Percentiles rank a stretch among this genome's conserved stretches.
Evolutionary conservation across 2,113 vertebrate species (phyloP).

Genomic region (Chionis minor): DNA sequence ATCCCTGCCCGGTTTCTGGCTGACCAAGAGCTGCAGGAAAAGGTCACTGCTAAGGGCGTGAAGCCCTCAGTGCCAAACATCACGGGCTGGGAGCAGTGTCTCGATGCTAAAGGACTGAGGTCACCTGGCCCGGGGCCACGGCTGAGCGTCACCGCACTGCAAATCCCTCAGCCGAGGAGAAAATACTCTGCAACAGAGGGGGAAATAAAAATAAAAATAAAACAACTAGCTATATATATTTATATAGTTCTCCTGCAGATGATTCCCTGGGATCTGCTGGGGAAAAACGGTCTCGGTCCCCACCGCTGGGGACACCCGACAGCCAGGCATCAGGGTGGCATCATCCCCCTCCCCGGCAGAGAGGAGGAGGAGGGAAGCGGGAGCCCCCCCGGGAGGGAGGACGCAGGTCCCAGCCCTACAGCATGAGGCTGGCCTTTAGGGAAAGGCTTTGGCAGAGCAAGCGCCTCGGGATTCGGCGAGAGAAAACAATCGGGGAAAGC

Average conservation of each 20-base stretch:
- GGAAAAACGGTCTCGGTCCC: not conserved
- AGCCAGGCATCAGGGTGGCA: not conserved
- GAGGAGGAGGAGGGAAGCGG: not conserved
- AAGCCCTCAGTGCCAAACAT: not conserved
- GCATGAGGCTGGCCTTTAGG: not conserved
- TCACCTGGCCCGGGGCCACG: not conserved
- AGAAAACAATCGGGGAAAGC: not conserved
- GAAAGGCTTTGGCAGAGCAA: not conserved
- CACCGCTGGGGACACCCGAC: not conserved
- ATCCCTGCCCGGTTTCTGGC: not conserved
- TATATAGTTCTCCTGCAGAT: not conserved
- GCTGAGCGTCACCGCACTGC: not conserved
- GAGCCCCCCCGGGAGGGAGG: too few relatives aligned
- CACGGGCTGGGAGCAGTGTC: not conserved
- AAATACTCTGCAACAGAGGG: not conserved
- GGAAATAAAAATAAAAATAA: not conserved
- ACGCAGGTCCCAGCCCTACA: rapidly evolving
- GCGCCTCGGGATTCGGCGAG: not conserved
- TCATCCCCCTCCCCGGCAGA: not conserved
- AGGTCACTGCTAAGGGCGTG: not conserved
- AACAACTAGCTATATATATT: too few relatives aligned
- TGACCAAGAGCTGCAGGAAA: not conserved
- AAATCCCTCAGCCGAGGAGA: not conserved
- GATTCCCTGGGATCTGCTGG: not conserved
- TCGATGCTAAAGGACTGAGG: not conserved